Percentiles rank a stretch among this genome's conserved stretches.
Conservation (phyloP, 2,888 invertebrate species). For the Pyrgus malvae region DNA sequence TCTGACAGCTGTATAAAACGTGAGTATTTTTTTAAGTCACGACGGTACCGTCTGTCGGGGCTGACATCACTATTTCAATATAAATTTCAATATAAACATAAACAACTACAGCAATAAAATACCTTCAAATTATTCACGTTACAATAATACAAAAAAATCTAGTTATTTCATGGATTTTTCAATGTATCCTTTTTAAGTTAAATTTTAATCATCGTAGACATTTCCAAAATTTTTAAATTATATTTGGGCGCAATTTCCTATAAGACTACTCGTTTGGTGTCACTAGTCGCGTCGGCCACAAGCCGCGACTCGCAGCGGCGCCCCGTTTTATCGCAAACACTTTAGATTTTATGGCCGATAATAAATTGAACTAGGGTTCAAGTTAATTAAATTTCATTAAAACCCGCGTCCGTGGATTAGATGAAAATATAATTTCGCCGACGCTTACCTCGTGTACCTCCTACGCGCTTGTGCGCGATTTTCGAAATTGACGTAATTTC, state of each 20-base stretch:
- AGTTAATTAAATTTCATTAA: constrained; percentile 44
- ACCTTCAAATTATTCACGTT: too few relatives aligned
- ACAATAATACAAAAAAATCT: too few relatives aligned
- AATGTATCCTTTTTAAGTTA: too few relatives aligned
- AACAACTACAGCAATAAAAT: too few relatives aligned
- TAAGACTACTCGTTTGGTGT: background rate
- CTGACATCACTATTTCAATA: too few relatives aligned
- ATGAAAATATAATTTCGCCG: constrained; percentile 32
- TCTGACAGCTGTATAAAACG: too few relatives aligned
- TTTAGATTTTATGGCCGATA: constrained; percentile 39
- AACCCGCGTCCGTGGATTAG: constrained; percentile 29
- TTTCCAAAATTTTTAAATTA: too few relatives aligned
- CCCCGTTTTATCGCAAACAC: constrained; percentile 35
- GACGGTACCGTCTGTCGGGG: too few relatives aligned
- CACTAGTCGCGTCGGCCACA: constrained; percentile 34
- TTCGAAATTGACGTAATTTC: background rate
- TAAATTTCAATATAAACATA: too few relatives aligned
- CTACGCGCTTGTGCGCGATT: background rate
- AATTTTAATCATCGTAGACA: too few relatives aligned
- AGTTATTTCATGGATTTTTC: too few relatives aligned
- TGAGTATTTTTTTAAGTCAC: too few relatives aligned
- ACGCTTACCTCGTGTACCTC: background rate
- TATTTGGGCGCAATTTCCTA: background rate
- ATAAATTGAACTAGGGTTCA: constrained; percentile 37
- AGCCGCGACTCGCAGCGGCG: constrained; percentile 26